Evolutionary conservation across 2,888 invertebrate genomes (phyloP), one percentile per base, ranked within the genome.

Genomic region (Agonopterix heracliana): DNA sequence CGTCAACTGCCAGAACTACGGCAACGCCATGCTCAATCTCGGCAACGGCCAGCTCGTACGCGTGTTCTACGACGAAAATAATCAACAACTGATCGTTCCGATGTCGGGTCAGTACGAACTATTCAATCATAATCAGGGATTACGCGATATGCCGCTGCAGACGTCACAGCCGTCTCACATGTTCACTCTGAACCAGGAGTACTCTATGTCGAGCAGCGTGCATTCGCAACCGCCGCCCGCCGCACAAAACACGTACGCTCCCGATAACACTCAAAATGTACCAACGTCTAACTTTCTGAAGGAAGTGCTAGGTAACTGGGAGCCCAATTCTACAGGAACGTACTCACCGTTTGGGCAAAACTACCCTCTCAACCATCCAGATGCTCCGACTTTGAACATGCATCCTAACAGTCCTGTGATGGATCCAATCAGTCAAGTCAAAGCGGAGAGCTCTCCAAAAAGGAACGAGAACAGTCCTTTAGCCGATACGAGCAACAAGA

Each of bases 331-430:
- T 35, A 91, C 90, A 48, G 93, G 94, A 11, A 93, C 93, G 8
- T 94, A 93, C 65, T 93, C 92, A 48, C 94, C 93, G 0, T 94
- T 94, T 77, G 94, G 93, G 1, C 91, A 90, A 63, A 87, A 90
- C 52, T 90, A 90, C 57, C 86, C 89, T 8, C 71, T 90, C 11
- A 90, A 90, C 57, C 90, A 87, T 54, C 88, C 85, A 9, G 85
- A 86, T 62, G 75, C 80, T 42, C 78, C 85, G 2, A 69, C 77
- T 38, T 55, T 80, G 45, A 82, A 78, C 58, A 68, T 76, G 49
- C 77, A 72, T 54, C 70, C 68, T 34, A 81, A 67, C 60, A 78
- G 64, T 59, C 68, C 75, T 44, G 60, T 73, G 7, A 55, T 75
- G 47, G 84, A 86, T 7, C 59, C 68, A 12, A 74, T 75, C 61